phyloP scores from a whole-genome alignment of 1,140 invertebrate genomes.

The Drosophila azteca region DNA sequence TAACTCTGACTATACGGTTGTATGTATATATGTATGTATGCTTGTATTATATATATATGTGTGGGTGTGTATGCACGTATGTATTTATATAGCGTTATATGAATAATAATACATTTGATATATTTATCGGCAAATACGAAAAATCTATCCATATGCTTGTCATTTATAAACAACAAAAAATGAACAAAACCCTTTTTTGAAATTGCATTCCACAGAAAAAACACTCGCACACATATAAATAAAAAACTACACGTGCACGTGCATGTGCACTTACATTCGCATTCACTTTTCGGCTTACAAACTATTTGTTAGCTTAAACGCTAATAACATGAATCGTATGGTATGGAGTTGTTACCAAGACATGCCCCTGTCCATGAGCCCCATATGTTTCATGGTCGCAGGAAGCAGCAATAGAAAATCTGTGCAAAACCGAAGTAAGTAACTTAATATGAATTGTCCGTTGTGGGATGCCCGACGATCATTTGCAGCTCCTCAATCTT shows the following conservation, averaged over 20 bases:
- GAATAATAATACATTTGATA: conserved; percentile 60
- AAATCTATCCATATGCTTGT: conserved; percentile 31
- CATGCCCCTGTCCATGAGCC: conserved; percentile 18
- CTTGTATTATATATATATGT: conserved; percentile 33
- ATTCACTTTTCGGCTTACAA: conserved; percentile 32
- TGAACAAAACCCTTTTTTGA: conserved; percentile 27
- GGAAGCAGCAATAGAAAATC: conserved; percentile 40
- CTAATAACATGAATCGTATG: conserved; percentile 69
- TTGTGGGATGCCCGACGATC: conserved; percentile 54
- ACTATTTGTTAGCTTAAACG: conserved; percentile 64
- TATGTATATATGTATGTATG: conserved; percentile 18
- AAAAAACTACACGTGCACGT: conserved; percentile 24
- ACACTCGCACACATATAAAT: conserved; percentile 15
- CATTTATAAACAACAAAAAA: conserved; percentile 35
- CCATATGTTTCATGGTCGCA: conserved; percentile 1
- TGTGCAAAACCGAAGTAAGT: conserved; percentile 62
- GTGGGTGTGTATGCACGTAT: conserved; percentile 24
- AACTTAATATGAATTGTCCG: conserved; percentile 73
- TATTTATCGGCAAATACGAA: conserved; percentile 31
- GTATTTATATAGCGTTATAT: conserved; percentile 46
- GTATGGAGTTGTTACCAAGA: conserved; percentile 40
- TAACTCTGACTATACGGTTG: conserved; percentile 37
- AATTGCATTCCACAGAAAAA: conserved; percentile 34
- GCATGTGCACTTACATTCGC: conserved; percentile 9
- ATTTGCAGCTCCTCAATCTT: conserved; percentile 45